These are phyloP conservation scores for Nemotelus pantherinus DNA, from an alignment of 2,888 invertebrate species.

Conservation along the genomic window DNA sequence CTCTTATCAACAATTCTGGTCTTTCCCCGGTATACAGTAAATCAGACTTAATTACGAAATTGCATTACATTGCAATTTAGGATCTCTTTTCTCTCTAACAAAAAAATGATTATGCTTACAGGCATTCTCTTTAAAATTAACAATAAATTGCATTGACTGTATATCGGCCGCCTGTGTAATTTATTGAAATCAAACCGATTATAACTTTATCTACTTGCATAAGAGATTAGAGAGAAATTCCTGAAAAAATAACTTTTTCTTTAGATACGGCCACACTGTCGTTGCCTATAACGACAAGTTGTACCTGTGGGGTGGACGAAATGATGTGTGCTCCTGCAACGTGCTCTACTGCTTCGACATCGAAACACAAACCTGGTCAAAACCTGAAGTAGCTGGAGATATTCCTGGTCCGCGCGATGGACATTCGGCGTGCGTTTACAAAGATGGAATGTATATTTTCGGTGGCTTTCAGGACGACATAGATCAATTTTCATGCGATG, in stretches of 20 bases:
- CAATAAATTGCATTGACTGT: too few relatives aligned
- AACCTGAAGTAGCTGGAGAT: slow-evolving; percentile 73
- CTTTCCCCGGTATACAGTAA: neutral
- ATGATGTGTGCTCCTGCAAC: slow-evolving; percentile 81
- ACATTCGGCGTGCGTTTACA: slow-evolving; percentile 86
- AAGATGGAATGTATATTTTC: slow-evolving; percentile 85
- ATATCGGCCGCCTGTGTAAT: too few relatives aligned
- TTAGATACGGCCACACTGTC: slow-evolving; percentile 87
- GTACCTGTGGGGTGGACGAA: slow-evolving; percentile 91
- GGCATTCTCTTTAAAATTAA: too few relatives aligned
- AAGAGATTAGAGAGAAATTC: too few relatives aligned
- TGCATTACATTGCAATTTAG: neutral
- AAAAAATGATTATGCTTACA: too few relatives aligned
- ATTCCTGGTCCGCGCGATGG: slow-evolving; percentile 89
- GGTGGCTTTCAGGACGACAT: slow-evolving; percentile 90
- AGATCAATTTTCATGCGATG: slow-evolving; percentile 81
- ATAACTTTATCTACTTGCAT: too few relatives aligned
- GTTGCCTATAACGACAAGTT: slow-evolving; percentile 79
- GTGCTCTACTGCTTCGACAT: slow-evolving; percentile 85
- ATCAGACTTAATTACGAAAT: neutral
- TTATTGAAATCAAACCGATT: too few relatives aligned
- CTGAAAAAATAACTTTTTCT: neutral
- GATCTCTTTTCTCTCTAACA: neutral
- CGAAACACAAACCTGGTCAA: slow-evolving; percentile 73
- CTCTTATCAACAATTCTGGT: neutral